Evolutionary conservation across 1,140 invertebrate genomes (phyloP), one percentile per base, ranked within the genome.

Genomic region (Leptinotarsa texana): DNA sequence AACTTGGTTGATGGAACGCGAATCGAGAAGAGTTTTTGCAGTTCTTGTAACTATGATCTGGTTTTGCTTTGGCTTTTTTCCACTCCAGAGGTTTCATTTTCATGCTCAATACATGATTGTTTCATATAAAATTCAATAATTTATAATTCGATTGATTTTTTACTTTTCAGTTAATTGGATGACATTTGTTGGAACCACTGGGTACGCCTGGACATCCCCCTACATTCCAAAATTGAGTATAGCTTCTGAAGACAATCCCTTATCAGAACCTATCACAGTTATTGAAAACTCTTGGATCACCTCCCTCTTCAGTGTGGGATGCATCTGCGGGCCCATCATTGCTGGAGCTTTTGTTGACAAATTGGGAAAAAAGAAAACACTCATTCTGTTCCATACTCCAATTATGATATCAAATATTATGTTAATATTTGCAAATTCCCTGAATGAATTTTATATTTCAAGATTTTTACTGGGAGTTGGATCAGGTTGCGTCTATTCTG

Each of bases 401-500:
- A 24, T 66, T 8, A 21, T 66, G 17, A 13, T 66, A 11, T 33
- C 63, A 11, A 66, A 66, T 66, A 15, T 66, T 24, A 13, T 66
- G 18, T 66, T 66, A 66, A 66, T 66, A 24, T 66, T 66, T 66
- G 63, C 63, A 4, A 66, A 66, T 33, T 24, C 18, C 15, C 11
- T 66, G 6, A 13, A 17, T 3, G 21, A 66, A 21, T 66, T 66
- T 15, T 66, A 66, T 66, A 66, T 24, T 3, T 18, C 63, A 5
- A 66, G 63, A 24, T 66, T 66, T 66, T 24, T 66, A 11, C 17
- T 24, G 17, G 63, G 63, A 6, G 22, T 66, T 21, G 63, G 63
- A 11, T 21, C 84, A 11, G 88, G 87, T 0, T 87, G 84, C 1
- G 83, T 84, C 5, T 87, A 88, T 75, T 83, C 86, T 0, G 87